These are phyloP conservation scores for Ptyas mucosa DNA, from an alignment of 2,113 vertebrate species.

Conservation along the genomic window DNA sequence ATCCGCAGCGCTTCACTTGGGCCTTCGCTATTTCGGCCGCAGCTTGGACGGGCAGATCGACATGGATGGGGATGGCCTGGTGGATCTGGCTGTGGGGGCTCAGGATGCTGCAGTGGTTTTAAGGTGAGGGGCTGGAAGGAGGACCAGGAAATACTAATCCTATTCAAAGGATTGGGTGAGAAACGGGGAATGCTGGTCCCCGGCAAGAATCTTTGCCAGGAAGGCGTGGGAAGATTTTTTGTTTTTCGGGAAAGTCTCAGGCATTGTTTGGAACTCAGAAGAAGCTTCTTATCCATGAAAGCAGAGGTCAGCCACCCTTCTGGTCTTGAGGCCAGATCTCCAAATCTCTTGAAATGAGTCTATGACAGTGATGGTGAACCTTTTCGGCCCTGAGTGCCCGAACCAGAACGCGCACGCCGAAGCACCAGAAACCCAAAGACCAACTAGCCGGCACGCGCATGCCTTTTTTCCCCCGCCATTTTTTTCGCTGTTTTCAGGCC, in stretches of 20 bases:
- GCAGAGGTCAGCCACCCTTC: not conserved
- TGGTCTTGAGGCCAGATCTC: too few relatives aligned
- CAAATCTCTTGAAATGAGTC: not conserved
- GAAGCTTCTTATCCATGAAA: not conserved
- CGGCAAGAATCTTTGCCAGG: not conserved
- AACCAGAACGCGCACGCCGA: too few relatives aligned
- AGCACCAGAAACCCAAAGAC: too few relatives aligned
- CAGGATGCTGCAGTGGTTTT: slow-evolving; percentile 85
- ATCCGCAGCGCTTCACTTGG: slow-evolving; percentile 69
- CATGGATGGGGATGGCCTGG: slow-evolving; percentile 84
- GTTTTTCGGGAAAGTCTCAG: too few relatives aligned
- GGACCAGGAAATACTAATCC: too few relatives aligned
- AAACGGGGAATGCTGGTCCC: not conserved
- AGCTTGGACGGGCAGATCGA: slow-evolving; percentile 84
- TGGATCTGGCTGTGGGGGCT: slow-evolving; percentile 89
- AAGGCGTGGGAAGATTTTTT: too few relatives aligned
- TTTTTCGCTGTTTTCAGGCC: too few relatives aligned
- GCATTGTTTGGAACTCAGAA: too few relatives aligned
- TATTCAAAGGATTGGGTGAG: not conserved
- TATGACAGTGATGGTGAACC: too few relatives aligned
- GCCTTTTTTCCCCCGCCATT: too few relatives aligned
- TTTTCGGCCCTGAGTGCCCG: too few relatives aligned
- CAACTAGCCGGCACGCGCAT: too few relatives aligned
- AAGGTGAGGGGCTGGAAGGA: slow-evolving; percentile 67
- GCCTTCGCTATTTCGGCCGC: slow-evolving; percentile 90